Evolutionary conservation across 1,140 invertebrate genomes (phyloP), one percentile per base, ranked within the genome.

Genomic region (Drosophila erecta): DNA sequence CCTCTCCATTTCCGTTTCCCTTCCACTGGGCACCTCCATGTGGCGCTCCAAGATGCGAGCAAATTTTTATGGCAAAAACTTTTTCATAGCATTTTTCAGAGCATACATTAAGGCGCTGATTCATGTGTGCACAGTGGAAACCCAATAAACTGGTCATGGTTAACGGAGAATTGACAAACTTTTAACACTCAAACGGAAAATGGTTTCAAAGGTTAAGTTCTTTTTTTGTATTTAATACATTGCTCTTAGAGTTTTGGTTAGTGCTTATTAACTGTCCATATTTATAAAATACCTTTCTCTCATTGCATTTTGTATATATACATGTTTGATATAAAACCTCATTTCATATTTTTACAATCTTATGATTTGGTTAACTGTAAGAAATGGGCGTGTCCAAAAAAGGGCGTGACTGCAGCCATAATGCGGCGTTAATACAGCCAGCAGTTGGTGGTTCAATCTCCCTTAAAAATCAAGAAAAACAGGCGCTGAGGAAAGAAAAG

Each of bases 41-140:
- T n/a, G 4, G 8, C 6, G 30, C 49, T 72, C 37, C 46, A 33
- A 53, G 55, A 41, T 56, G 62, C 64, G 51, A 61, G 67, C 79
- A 77, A 77, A 89, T 87, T 86, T 79, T 83, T 83, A 86, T 81
- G 81, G 61, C 47, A 41, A 66, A 75, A 87, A 83, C 71, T 86
- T 86, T 86, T 61, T 58, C 77, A 80, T 61, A 15, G 38, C 76
- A 65, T 86, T 86, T 86, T 61, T 58, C 78, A 80, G 59, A 41
- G 38, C 76, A 72, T 55, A 59, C 59, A 78, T 77, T 67, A 73
- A 50, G 37, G 56, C 64, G 50, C 64, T 70, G 64, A 70, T 70
- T 70, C 66, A 70, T 70, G 50, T 55, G 66, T 35, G 59, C 37
- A 66, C 60, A 43, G 44, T 64, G 12, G 30, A 60, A 47, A 67